phyloP scores from a whole-genome alignment of 2,113 vertebrate species.

The Entosphenus tridentatus region DNA sequence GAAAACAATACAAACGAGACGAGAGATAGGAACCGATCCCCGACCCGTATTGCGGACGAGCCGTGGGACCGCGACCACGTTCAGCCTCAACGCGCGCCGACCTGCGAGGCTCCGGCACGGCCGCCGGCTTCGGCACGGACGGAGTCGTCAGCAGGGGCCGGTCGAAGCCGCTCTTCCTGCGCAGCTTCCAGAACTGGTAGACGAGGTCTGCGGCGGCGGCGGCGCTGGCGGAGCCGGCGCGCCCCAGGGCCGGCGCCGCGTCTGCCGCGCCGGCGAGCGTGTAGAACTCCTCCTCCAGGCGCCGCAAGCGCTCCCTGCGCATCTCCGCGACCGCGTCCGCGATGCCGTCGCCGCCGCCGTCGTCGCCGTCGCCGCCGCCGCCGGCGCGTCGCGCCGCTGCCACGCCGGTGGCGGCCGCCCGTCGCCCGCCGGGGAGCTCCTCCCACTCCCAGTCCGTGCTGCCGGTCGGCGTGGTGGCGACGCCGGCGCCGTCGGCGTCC shows the following conservation, averaged over 20 bases:
- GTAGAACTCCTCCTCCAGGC: constrained; percentile 79
- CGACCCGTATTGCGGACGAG: no score
- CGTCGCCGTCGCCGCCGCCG: constrained; percentile 19
- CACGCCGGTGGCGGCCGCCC: constrained; percentile 21
- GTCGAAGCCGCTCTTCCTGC: constrained; percentile 76
- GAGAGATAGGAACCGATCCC: no score
- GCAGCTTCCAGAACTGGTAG: constrained; percentile 92
- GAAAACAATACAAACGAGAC: no score
- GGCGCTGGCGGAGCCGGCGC: constrained; percentile 25
- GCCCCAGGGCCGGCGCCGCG: constrained; percentile 82
- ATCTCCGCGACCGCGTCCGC: constrained; percentile 13
- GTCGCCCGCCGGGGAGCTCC: constrained; percentile 14
- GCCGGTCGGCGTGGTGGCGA: constrained; percentile 18
- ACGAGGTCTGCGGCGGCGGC: constrained; percentile 39
- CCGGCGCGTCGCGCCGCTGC: constrained; percentile 39
- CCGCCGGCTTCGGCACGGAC: no score
- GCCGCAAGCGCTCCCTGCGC: constrained; percentile 70
- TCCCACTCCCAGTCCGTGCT: constrained; percentile 17
- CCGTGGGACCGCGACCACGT: no score
- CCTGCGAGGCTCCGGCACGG: no score
- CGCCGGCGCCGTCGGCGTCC: constrained; percentile 16
- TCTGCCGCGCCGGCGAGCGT: constrained; percentile 74
- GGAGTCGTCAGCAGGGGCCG: constrained; percentile 51
- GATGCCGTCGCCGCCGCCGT: no score
- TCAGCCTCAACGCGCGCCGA: no score